Evolutionary conservation across 1,140 invertebrate species (phyloP), one percentile per base, ranked within the genome.

Genomic region (Formica selysi): DNA sequence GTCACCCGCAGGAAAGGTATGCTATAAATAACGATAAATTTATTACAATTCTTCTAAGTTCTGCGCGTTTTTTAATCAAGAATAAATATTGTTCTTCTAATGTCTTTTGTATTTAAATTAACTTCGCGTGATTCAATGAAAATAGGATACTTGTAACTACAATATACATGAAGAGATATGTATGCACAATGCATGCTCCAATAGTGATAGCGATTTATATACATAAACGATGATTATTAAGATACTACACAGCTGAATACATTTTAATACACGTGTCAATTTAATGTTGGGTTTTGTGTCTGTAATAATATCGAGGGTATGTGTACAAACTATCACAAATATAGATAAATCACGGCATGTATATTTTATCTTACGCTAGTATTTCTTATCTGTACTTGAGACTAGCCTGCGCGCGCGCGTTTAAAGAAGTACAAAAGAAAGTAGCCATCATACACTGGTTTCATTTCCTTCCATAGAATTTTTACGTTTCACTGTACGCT

Each of bases 321-420:
- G 79, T 92, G 88, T 93, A 93, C 89, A 92, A 93, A 92, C 81
- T 85, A 91, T 88, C 70, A 79, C 87, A 89, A 89, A 89, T 90
- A 89, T 89, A 74, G 84, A 51, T 6, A 83, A 62, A 65, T 80
- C 68, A 81, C 62, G 41, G 80, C 80, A 89, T 59, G 79, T 89
- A 86, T 74, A 87, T 87, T 89, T 87, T 61, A 87, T 85, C 85
- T 71, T 61, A 44, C 29, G 74, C 62, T 81, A 80, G 26, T 62
- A 71, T 80, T 71, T 89, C 73, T 71, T 61, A 89, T 85, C 57
- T 73, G 64, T 89, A 79, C 79, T 89, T 70, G 67, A 85, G 5
- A 87, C 59, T 86, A 67, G 78, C 76, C 57, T 61, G 48, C 48
- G 48, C 16, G 16, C 16, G 48, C 86, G 48, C 19, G 86, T 86